Conservation (phyloP, 2,888 invertebrate genomes). For the Parnassius orleans region DNA sequence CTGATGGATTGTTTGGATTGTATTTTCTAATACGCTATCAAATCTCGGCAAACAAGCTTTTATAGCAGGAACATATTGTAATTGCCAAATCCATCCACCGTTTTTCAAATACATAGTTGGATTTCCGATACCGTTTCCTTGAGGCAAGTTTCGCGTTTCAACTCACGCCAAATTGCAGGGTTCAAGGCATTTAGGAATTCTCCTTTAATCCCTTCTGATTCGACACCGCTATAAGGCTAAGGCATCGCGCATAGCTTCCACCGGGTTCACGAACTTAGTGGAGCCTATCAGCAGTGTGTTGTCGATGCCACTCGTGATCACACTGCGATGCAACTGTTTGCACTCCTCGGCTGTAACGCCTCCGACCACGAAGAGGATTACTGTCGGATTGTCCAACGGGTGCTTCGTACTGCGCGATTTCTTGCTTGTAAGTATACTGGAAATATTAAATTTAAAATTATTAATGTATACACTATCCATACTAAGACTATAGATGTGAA, state of each 20-base stretch:
- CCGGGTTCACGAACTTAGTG: slow-evolving; percentile 61
- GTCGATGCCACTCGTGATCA: slow-evolving; percentile 72
- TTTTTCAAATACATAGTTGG: too few relatives aligned
- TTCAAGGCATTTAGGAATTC: background rate
- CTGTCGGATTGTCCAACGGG: slow-evolving; percentile 83
- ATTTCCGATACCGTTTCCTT: too few relatives aligned
- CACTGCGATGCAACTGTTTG: slow-evolving; percentile 68
- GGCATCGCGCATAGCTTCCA: slow-evolving; percentile 62
- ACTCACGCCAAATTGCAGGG: too few relatives aligned
- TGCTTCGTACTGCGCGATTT: slow-evolving; percentile 64
- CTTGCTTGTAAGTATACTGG: slow-evolving; percentile 81
- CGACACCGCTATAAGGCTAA: slow-evolving; percentile 38
- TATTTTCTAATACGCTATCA: too few relatives aligned
- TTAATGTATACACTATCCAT: background rate
- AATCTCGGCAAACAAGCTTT: too few relatives aligned
- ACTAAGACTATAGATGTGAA: background rate
- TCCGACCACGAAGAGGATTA: slow-evolving; percentile 84
- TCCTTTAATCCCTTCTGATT: background rate
- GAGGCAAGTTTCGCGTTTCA: too few relatives aligned
- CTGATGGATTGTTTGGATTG: too few relatives aligned
- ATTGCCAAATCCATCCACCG: too few relatives aligned
- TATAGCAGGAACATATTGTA: too few relatives aligned
- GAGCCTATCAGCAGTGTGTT: slow-evolving; percentile 64
- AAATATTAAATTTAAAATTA: slow-evolving; percentile 29
- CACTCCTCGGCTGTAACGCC: slow-evolving; percentile 85